phyloP scores from a whole-genome alignment of 1,140 invertebrate species.

The Hylaeus anthracinus region DNA sequence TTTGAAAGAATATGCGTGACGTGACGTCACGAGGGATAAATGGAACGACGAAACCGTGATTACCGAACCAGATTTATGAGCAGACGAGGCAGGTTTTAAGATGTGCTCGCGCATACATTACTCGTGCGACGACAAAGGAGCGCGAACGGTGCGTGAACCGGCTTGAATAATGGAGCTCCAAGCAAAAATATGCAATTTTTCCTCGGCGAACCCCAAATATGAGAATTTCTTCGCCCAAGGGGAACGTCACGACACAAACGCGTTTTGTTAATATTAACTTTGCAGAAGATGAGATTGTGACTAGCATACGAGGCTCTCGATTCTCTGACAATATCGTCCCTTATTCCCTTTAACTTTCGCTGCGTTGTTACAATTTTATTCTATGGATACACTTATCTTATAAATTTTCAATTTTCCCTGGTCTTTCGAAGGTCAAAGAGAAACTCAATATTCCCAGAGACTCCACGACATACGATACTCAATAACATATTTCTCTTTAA shows the following conservation, averaged over 20 bases:
- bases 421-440: too few species aligned
- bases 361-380: too few species aligned
- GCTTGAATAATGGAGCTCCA: background rate
- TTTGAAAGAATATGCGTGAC: too few species aligned
- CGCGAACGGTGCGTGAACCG: background rate
- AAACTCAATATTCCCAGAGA: too few species aligned
- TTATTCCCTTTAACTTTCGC: background rate
- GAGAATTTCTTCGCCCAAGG: background rate
- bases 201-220: background rate
- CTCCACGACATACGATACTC: too few species aligned
- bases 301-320: background rate
- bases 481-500: too few species aligned
- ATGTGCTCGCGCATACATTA: conserved; percentile 15
- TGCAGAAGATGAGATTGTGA: background rate
- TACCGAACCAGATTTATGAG: conserved; percentile 11
- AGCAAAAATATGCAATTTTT: conserved; percentile 32
- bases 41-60: too few species aligned
- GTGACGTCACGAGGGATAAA: too few species aligned
- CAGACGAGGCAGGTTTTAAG: conserved; percentile 13
- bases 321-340: background rate
- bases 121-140: background rate
- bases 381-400: too few species aligned
- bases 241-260: background rate
- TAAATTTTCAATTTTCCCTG: too few species aligned
- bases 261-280: background rate